phyloP scores from a whole-genome alignment of 2,888 invertebrate genomes.

The Cephus pygmeus region DNA sequence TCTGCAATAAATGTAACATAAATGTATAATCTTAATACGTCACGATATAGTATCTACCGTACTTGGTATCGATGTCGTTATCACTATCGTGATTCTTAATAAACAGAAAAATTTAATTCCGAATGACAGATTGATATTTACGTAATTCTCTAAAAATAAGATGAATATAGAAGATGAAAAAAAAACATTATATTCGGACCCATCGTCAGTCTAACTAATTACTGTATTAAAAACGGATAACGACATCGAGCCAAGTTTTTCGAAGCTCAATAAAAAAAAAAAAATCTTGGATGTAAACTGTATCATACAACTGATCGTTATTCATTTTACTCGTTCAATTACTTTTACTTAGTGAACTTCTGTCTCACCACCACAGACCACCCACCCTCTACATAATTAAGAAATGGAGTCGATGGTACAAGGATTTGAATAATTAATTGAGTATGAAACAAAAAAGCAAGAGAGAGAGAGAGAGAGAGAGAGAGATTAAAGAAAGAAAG shows the following conservation, averaged over 20 bases:
- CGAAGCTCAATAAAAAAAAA: slow-evolving; percentile 37
- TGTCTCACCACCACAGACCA: slow-evolving; percentile 23
- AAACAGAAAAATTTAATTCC: background rate
- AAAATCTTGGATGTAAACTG: slow-evolving; percentile 56
- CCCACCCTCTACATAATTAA: slow-evolving; percentile 27
- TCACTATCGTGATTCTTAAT: background rate
- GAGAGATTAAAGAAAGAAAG: slow-evolving; percentile 1
- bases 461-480: slow-evolving; percentile 8
- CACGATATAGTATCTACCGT: slow-evolving; percentile 45
- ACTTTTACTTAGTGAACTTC: slow-evolving; percentile 52
- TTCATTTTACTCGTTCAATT: slow-evolving; percentile 58
- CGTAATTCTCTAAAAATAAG: background rate
- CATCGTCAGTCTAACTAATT: background rate
- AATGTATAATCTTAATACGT: slow-evolving; percentile 56
- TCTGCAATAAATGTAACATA: slow-evolving; percentile 59
- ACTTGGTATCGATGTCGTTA: slow-evolving; percentile 39
- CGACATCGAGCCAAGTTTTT: slow-evolving; percentile 14
- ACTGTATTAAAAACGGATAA: background rate
- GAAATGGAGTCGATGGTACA: slow-evolving; percentile 15
- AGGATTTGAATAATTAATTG: slow-evolving; percentile 7
- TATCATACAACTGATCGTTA: slow-evolving; percentile 55
- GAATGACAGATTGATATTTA: background rate
- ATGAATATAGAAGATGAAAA: background rate
- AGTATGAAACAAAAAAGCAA: background rate
- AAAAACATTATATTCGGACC: background rate